Conservation (phyloP, 2,113 vertebrate genomes). For the Hylia prasina region DNA sequence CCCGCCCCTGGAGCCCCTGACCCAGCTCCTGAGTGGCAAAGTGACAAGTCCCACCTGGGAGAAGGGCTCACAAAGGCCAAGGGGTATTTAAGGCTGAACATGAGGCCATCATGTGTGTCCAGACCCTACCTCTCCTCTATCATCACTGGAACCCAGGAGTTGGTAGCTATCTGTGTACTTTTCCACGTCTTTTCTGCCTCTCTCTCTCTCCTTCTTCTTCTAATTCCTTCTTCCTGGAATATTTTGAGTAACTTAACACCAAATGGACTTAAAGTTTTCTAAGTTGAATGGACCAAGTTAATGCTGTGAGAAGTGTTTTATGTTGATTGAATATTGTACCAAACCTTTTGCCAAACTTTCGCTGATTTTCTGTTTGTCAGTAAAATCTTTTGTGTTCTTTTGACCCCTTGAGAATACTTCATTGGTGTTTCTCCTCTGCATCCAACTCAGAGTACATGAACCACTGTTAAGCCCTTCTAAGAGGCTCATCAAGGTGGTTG, state of each 20-base stretch:
- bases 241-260: not conserved
- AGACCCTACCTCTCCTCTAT: not conserved
- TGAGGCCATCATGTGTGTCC: not conserved
- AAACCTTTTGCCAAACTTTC: not conserved
- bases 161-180: not conserved
- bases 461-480: not conserved
- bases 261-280: not conserved
- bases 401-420: not conserved
- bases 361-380: not conserved
- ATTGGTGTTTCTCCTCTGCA: not conserved
- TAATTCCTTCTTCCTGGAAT: not conserved
- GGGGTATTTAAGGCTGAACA: not conserved
- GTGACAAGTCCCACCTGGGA: not conserved
- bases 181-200: too few species aligned
- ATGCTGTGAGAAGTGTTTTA: not conserved
- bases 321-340: not conserved
- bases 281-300: not conserved
- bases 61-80: not conserved
- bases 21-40: not conserved
- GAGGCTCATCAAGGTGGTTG: not conserved
- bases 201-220: not conserved
- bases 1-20: not conserved
- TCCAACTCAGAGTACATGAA: not conserved
- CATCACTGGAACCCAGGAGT: accelerated
- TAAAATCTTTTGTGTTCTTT: not conserved